Conservation (phyloP, 2,797 vertebrate species). For the Tangara arthus region DNA sequence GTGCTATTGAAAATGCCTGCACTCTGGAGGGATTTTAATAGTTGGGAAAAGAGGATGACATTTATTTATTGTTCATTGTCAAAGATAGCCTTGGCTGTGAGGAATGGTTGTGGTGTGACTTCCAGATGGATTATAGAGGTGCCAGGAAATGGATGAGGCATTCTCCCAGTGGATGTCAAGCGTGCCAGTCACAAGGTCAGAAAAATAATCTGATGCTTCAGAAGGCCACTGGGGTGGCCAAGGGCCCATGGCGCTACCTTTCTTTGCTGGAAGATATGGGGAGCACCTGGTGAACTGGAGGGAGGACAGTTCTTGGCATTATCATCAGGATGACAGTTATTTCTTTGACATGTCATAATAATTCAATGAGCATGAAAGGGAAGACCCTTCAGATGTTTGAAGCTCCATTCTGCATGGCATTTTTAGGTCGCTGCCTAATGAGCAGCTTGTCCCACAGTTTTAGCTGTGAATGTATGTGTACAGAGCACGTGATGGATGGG, state of each 20-base stretch:
- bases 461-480: not conserved
- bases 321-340: not conserved
- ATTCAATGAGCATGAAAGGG: slow-evolving; percentile 6
- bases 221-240: not conserved
- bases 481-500: not conserved
- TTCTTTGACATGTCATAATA: slow-evolving; percentile 17
- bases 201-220: not conserved
- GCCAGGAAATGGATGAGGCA: not conserved
- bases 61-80: not conserved
- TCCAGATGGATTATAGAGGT: not conserved
- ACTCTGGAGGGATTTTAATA: not conserved
- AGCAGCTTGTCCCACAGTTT: not conserved
- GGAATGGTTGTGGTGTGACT: not conserved
- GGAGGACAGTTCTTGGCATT: not conserved
- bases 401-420: not conserved
- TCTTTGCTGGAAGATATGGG: fast-evolving
- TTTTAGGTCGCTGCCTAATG: slow-evolving; percentile 35
- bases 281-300: not conserved
- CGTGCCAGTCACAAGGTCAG: not conserved
- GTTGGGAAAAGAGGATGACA: not conserved
- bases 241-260: not conserved
- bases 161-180: not conserved
- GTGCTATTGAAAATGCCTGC: not conserved
- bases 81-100: not conserved
- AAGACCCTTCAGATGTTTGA: not conserved